Base-by-base conservation (phyloP, 2,113 vertebrate species). In the Corythaixoides concolor region DNA sequence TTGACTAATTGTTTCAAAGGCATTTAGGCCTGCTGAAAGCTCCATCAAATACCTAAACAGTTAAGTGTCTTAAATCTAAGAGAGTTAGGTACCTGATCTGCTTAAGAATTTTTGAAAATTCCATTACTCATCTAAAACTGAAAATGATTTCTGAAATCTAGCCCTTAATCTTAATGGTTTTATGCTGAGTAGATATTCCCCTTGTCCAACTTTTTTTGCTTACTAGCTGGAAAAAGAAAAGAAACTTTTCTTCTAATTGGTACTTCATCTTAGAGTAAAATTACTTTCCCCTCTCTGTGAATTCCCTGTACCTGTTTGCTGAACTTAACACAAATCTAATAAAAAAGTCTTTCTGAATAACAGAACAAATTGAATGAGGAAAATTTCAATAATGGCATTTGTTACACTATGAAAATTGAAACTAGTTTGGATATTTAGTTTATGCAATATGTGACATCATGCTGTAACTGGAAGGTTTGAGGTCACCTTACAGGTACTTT, bases 1-100 rank as follows among this genome's bases (percentile, higher is more conserved):
- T 91, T 94, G 49, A 37, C 93, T 89, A 82, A 93, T 88, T 85
- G 45, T 91, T 91, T 94, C 39, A 69, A 41, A 91, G 66, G 28
- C 33, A 70, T 93, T 95, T 86, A 59, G 35, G 58, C 58, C 58
- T 91, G 53, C 43, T 94, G 66, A 79, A 92, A 95, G 60, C 27
- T 33, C 69, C 45, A 39, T 78, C 81, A 85, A 70, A 66, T 79
- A 50, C 19, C 19, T 74, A 33, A 92, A 70, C 6, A 60, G 32
- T 30, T 39, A 63, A 52, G 19, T 47, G 18, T 87, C 64, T 81
- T 17, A 81, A 67, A 62, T 73, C n/a, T 35, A 49, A 68, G 49
- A 39, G 22, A 60, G 35, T 79, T 79, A 43, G 33, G 33, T 90
- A 43, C 39, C 28, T 43, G 32, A 56, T 75, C 18, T 69, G 30